These are phyloP conservation scores for Raja brachyura DNA, from an alignment of 2,113 vertebrate species.

Conservation along the genomic window DNA sequence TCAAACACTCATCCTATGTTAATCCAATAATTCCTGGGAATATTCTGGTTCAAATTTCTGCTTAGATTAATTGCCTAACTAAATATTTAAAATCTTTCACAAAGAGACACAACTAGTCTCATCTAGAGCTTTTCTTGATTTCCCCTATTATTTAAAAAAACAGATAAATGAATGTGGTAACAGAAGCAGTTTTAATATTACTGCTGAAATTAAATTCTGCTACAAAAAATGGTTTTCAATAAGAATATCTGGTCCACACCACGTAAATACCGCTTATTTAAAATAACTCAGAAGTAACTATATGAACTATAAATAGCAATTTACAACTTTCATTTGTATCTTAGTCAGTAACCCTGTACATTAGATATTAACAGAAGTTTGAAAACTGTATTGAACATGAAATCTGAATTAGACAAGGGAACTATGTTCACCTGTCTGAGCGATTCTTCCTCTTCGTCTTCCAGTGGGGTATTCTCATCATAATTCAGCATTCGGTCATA, in stretches of 20 bases:
- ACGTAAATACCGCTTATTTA: not conserved
- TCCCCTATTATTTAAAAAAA: not conserved
- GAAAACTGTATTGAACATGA: not conserved
- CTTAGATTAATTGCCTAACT: not conserved
- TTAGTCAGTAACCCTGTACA: too few species aligned
- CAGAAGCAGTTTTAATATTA: not conserved
- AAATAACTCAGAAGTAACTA: not conserved
- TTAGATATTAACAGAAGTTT: not conserved
- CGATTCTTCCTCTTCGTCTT: conserved; percentile 83
- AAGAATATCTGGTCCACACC: not conserved
- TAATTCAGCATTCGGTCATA: conserved; percentile 73
- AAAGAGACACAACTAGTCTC: too few species aligned
- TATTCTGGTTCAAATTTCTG: not conserved
- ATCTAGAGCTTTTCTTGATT: not conserved
- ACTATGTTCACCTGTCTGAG: conserved; percentile 71
- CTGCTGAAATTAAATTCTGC: not conserved
- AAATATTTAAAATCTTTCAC: too few species aligned
- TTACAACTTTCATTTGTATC: too few species aligned
- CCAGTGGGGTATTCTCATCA: conserved; percentile 63
- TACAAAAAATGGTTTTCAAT: not conserved
- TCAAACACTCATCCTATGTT: too few species aligned
- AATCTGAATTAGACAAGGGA: not conserved
- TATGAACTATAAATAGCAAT: not conserved
- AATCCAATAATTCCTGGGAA: not conserved
- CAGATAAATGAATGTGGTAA: not conserved